Conservation (phyloP, 2,888 invertebrate species). For the Eustalomyia histrio region DNA sequence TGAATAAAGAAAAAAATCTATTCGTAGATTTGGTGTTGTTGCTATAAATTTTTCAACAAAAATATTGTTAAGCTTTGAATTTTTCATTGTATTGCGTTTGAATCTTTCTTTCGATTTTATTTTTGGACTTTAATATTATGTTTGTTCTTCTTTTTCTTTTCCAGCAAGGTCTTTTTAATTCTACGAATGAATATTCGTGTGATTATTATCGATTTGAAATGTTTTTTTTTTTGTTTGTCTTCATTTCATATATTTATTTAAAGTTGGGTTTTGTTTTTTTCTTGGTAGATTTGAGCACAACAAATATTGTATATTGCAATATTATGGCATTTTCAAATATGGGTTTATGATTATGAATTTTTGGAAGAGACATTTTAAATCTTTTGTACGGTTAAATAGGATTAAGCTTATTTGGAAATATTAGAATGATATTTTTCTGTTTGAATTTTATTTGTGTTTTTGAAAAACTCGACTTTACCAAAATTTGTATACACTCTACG, state of each 20-base stretch:
- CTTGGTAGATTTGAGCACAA: conserved; percentile 46
- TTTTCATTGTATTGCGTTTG: conserved; percentile 9
- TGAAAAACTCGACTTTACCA: no score
- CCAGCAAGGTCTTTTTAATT: conserved; percentile 73
- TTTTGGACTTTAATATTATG: conserved; percentile 28
- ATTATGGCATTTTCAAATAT: conserved; percentile 51
- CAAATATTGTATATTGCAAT: conserved; percentile 40
- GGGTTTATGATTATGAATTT: conserved; percentile 65
- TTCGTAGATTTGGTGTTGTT: conserved; percentile 66
- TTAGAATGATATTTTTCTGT: background rate
- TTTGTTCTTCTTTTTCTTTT: conserved; percentile 37
- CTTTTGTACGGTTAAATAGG: conserved; percentile 61
- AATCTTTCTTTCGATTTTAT: conserved; percentile 4
- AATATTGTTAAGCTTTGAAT: conserved; percentile 27
- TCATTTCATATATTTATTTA: conserved; percentile 39
- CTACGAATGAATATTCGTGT: conserved; percentile 77
- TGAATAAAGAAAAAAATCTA: conserved; percentile 45
- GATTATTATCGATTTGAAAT: conserved; percentile 74
- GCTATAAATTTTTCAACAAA: conserved; percentile 67
- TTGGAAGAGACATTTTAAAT: conserved; percentile 61
- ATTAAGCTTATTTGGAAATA: conserved; percentile 39
- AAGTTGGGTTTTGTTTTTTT: conserved; percentile 21
- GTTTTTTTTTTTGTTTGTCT: conserved; percentile 48
- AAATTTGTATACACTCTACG: no score
- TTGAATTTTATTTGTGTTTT: background rate